Base-by-base conservation (phyloP, 2,888 invertebrate species). In the Calliopum simillimum region DNA sequence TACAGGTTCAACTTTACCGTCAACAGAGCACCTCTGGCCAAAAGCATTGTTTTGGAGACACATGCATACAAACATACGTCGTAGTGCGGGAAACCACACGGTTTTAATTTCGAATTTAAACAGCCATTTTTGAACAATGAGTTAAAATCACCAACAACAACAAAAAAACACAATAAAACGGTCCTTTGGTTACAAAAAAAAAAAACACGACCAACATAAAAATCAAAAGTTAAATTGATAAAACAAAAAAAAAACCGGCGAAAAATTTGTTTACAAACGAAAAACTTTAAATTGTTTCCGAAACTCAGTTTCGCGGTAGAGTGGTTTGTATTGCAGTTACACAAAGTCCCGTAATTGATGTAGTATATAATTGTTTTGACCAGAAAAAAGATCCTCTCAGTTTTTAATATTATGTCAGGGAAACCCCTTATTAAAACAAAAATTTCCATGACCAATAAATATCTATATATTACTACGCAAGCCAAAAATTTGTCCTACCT, bases 31-130 rank as follows among this genome's bases (percentile, higher is more conserved):
- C 71, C 71, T 72, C 72, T 70, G 72, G 72, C 74, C 69, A 74
- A 72, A 55, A 72, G 74, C 70, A 72, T 70, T 55, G 69, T 72
- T 70, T 67, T 70, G 59, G 47, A 59, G 68, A 21, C 65, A 65
- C 65, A 51, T 13, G 6, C 51, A 19, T 21, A 63, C 21, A n/a
- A 6, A 25, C 56, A 6, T 43, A 19, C 69, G 46, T 73, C 63
- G 71, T 73, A 69, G 75, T 74, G 75, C 71, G 76, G 76, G 71
- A 77, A 79, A 82, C 82, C 82, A 78, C 84, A 83, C 77, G 75
- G 81, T 83, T 83, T 83, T 83, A 84, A 83, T 83, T 82, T 83
- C 71, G 78, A 81, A 80, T 80, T 81, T 81, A 80, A 81, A 79
- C 76, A 78, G 74, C 71, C 65, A 67, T 67, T 67, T 65, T 58